Evolutionary conservation across 2,113 vertebrate species (phyloP).

Genomic region (Saguinus midas): DNA sequence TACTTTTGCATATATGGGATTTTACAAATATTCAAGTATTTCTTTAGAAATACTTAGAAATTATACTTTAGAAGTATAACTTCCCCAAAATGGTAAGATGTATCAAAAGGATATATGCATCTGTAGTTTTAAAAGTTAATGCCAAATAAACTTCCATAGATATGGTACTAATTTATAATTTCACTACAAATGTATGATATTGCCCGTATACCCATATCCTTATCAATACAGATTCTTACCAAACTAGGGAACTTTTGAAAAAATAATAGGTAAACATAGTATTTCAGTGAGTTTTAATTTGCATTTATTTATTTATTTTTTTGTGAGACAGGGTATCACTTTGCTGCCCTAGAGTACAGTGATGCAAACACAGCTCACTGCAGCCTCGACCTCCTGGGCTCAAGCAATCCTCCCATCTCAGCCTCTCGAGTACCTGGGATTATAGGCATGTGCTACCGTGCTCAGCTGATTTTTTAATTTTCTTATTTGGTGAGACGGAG

Average conservation of each 20-base stretch:
- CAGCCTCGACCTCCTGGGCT: no score
- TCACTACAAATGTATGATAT: background rate
- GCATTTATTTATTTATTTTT: no score
- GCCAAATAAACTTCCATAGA: background rate
- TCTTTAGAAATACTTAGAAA: background rate
- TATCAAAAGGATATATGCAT: background rate
- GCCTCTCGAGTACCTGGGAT: no score
- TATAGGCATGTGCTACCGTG: no score
- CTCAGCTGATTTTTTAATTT: no score
- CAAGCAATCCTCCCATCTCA: no score
- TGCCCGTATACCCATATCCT: background rate
- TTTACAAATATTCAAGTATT: background rate
- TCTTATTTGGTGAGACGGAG: no score
- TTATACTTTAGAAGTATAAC: background rate
- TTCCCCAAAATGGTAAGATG: background rate
- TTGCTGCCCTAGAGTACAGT: no score
- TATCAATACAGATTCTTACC: background rate
- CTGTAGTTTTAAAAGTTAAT: background rate
- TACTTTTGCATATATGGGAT: background rate
- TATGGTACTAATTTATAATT: background rate
- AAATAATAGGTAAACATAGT: background rate
- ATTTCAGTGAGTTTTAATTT: background rate
- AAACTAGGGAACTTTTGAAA: background rate
- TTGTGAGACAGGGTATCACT: no score
- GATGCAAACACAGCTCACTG: no score